A percentile compares a stretch with the other conserved stretches of the same genome.
Evolutionary conservation across 2,888 invertebrate genomes (phyloP).

Genomic region (Gastrophysa polygoni): DNA sequence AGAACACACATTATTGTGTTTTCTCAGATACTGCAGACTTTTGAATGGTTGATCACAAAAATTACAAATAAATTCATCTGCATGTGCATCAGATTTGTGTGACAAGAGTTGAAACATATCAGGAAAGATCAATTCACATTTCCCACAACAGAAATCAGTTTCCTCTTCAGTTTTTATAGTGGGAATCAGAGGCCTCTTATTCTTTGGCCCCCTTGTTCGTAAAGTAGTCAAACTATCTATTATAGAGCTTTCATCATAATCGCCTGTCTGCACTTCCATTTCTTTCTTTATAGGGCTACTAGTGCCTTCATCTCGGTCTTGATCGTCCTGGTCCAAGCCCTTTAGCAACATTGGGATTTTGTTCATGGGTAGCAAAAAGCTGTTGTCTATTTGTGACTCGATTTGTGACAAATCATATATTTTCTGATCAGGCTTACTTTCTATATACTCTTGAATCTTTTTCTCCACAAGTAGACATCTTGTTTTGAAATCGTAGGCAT

Average conservation of each 20-base stretch:
- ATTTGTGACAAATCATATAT: conserved; percentile 40
- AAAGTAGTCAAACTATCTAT: background rate
- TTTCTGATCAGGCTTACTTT: conserved; percentile 31
- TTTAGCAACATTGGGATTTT: conserved; percentile 21
- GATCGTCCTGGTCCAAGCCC: conserved; percentile 23
- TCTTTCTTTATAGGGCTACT: conserved; percentile 12
- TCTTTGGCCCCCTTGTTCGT: conserved; percentile 2
- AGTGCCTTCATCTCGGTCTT: conserved; percentile 5
- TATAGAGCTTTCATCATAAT: background rate
- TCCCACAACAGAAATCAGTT: conserved; percentile 27
- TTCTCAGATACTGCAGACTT: conserved; percentile 42
- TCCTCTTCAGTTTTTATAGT: conserved; percentile 11
- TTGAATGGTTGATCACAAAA: conserved; percentile 43
- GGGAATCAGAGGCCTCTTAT: background rate
- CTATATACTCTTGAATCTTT: conserved; percentile 45
- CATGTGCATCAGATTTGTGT: conserved; percentile 35
- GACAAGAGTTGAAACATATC: conserved; percentile 33
- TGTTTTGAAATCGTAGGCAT: conserved; percentile 44
- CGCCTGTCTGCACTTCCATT: background rate
- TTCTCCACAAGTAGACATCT: conserved; percentile 46
- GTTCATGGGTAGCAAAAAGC: conserved; percentile 32
- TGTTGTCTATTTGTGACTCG: conserved; percentile 33
- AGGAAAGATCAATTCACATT: conserved; percentile 34
- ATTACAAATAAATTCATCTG: conserved; percentile 44
- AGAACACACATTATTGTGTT: conserved; percentile 44